phyloP scores from a whole-genome alignment of 2,797 vertebrate species.

The Gastrophryne carolinensis region DNA sequence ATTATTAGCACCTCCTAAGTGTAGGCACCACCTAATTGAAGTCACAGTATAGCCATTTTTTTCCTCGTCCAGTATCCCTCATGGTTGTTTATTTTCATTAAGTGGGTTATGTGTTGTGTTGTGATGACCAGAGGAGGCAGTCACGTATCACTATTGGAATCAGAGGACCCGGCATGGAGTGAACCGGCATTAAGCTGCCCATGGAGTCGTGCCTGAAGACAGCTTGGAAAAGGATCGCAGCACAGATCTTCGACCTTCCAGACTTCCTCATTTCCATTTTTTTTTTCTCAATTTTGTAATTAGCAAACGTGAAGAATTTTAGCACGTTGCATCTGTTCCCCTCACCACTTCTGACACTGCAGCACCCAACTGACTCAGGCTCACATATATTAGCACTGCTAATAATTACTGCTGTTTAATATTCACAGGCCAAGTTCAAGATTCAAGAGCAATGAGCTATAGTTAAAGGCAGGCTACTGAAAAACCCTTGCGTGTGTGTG shows the following conservation, averaged over 20 bases:
- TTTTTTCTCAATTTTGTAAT: slow-evolving; percentile 30
- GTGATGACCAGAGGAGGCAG: slow-evolving; percentile 36
- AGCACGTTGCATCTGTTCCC: slow-evolving; percentile 52
- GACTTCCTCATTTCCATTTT: slow-evolving; percentile 33
- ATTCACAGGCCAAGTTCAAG: slow-evolving; percentile 43
- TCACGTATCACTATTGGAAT: neutral
- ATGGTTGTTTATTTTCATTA: too few species aligned
- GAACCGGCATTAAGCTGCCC: neutral
- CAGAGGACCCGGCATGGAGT: neutral
- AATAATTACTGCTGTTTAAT: slow-evolving; percentile 53
- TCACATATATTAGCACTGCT: slow-evolving; percentile 53
- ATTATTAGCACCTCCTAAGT: too few species aligned
- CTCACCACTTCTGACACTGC: slow-evolving; percentile 40
- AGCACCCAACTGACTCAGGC: slow-evolving; percentile 50
- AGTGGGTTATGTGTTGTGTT: neutral
- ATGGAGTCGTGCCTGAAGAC: slow-evolving; percentile 3
- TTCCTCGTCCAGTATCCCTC: too few species aligned
- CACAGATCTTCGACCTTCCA: slow-evolving; percentile 39
- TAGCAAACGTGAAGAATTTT: slow-evolving; percentile 46
- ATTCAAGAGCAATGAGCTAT: slow-evolving; percentile 34
- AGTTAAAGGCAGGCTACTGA: neutral
- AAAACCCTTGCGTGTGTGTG: neutral
- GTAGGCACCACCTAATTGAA: too few species aligned
- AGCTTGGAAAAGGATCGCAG: neutral
- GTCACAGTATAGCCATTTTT: too few species aligned